Conservation (phyloP, 1,140 invertebrate genomes). For the Caenorhabditis tropicalis region DNA sequence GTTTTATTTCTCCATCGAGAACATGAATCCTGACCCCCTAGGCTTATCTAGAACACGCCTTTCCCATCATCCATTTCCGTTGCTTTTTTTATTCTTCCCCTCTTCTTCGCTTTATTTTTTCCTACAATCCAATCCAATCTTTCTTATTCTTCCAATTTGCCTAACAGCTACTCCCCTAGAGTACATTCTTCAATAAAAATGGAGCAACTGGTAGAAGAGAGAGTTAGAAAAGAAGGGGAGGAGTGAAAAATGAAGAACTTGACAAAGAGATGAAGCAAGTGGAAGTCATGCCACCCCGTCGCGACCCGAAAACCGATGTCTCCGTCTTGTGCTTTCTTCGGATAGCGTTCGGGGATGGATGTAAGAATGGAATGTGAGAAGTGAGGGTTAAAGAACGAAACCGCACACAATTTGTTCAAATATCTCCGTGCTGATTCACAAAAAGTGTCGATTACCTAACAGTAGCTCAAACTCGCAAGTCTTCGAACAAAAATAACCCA, state of each 20-base stretch:
- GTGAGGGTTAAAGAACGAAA: slow-evolving; percentile 3
- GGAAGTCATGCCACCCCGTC: slow-evolving; percentile 32
- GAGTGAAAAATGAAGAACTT: slow-evolving; percentile 11
- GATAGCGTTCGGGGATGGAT: slow-evolving; percentile 26
- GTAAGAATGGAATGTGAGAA: neutral
- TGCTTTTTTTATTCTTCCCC: neutral
- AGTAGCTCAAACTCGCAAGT: neutral
- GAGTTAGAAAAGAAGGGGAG: neutral
- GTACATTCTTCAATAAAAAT: neutral
- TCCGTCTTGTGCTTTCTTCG: neutral
- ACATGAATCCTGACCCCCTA: neutral
- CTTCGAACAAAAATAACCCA: neutral
- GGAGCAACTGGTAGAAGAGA: neutral
- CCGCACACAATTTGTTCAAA: neutral
- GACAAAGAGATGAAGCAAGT: slow-evolving; percentile 13
- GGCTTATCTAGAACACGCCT: slow-evolving; percentile 32
- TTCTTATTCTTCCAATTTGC: slow-evolving; percentile 1
- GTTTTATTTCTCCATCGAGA: neutral
- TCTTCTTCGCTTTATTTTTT: neutral
- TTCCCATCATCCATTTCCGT: slow-evolving; percentile 13
- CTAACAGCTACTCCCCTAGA: neutral
- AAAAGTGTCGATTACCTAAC: neutral
- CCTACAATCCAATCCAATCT: neutral
- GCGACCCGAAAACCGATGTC: neutral
- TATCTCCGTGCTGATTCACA: neutral